Base-by-base conservation (phyloP, 2,797 vertebrate species). In the Gymnodraco acuticeps region DNA sequence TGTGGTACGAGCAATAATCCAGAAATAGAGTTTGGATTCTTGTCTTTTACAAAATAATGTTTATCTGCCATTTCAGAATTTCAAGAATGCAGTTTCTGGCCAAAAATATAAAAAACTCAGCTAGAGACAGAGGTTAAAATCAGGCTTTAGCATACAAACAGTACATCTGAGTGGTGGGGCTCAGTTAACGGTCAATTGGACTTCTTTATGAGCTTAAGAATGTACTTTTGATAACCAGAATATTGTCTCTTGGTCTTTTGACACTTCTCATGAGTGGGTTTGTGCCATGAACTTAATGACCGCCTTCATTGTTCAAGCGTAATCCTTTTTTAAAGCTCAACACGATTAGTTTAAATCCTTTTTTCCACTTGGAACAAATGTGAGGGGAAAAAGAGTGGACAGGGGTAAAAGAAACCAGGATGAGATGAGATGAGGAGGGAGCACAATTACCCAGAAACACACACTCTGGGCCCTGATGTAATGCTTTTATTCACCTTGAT, bases 401-500 rank as follows among this genome's bases (percentile, higher is more conserved):
- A 53, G 68, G 68, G 51, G 50, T 48, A 15, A 58, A 69, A 80
- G 19, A 63, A 42, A 15, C 47, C 27, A 53, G 67, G 77, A 85
- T 85, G 7, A 68, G 63, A 69, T 55, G 42, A 79, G 72, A 87
- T 68, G 33, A 38, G 33, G 2, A 55, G 81, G 74, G 75, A 82
- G 85, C 55, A 73, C 70, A 77, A 43, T 68, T 48, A 14, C 70
- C 84, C 27, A 81, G 54, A 51, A 19, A 72, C 78, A 77, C 42
- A 53, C 80, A 59, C 63, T 48, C 58, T 65, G 55, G 31, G 61
- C 64, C 64, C 86, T 92, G 85, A 92, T 85, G 86, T 86, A 84
- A 88, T 82, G 81, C 86, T 85, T 86, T 89, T 88, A 91, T 91
- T 89, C 91, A 82, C 78, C 87, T 80, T 91, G 90, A 91, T 90